Conservation (phyloP, 2,888 invertebrate genomes). For the Crioceris asparagi region DNA sequence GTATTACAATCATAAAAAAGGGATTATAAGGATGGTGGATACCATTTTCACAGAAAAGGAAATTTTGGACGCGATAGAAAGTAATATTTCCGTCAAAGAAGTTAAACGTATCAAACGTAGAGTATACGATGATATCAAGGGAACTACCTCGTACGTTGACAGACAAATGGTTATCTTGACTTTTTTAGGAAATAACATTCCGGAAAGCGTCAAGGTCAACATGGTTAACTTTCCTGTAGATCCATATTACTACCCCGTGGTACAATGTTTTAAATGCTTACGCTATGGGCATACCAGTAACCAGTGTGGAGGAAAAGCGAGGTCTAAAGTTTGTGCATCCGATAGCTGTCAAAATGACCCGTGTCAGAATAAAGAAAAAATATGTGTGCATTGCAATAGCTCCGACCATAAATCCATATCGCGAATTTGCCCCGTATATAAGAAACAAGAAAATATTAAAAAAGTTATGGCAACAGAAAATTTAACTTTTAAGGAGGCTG, state of each 20-base stretch:
- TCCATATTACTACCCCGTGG: neutral
- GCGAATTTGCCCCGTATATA: slow-evolving; percentile 1
- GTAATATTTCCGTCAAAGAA: neutral
- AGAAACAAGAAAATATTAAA: slow-evolving; percentile 4
- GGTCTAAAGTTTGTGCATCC: slow-evolving; percentile 1
- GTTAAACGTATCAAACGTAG: neutral
- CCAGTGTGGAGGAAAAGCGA: slow-evolving; percentile 2
- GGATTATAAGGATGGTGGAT: neutral
- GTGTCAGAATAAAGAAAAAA: neutral
- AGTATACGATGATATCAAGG: neutral
- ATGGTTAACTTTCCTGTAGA: slow-evolving; percentile 1
- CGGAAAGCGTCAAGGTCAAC: neutral
- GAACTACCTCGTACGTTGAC: neutral
- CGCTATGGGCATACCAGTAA: slow-evolving; percentile 4
- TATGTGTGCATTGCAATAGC: slow-evolving; percentile 4
- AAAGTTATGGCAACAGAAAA: slow-evolving; percentile 8
- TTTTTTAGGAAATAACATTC: neutral
- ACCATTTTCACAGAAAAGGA: neutral
- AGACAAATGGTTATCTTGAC: neutral
- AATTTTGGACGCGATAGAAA: neutral
- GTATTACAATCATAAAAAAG: neutral
- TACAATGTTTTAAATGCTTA: slow-evolving; percentile 3
- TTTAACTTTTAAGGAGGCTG: slow-evolving; percentile 5
- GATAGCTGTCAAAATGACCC: slow-evolving; percentile 3
- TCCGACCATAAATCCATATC: slow-evolving; percentile 2